These are phyloP conservation scores for Cynocephalus volans DNA, from an alignment of 2,113 vertebrate genomes.

Conservation along the genomic window DNA sequence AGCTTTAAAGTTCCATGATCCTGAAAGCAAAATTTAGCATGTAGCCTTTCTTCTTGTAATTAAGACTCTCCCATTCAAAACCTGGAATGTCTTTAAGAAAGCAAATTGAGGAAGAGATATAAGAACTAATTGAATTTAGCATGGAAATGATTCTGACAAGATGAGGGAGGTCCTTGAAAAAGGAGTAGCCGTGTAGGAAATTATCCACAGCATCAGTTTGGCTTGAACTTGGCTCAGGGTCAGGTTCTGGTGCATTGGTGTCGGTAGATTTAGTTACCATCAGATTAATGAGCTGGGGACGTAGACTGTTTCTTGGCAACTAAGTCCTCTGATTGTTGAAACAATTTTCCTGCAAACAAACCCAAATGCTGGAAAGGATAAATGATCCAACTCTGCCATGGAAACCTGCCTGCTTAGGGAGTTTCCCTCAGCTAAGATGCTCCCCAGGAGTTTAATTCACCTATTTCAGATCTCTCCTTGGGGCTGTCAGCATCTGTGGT, in stretches of 20 bases:
- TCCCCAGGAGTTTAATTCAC: neutral
- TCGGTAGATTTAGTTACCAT: slow-evolving; percentile 14
- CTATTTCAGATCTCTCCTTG: neutral
- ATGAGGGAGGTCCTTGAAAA: neutral
- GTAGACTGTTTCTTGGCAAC: slow-evolving; percentile 30
- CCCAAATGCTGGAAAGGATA: neutral
- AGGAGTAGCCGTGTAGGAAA: neutral
- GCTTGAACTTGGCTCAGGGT: neutral
- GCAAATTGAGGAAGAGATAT: neutral
- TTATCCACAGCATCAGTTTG: neutral
- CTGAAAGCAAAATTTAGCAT: slow-evolving; percentile 13
- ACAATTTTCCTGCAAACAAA: slow-evolving; percentile 27
- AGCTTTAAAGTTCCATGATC: neutral
- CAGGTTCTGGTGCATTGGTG: neutral
- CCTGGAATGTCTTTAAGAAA: neutral
- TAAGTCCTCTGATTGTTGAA: slow-evolving; percentile 56
- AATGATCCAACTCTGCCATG: neutral
- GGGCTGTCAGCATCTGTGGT: neutral
- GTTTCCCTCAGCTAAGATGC: neutral
- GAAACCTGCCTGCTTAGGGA: slow-evolving; percentile 24
- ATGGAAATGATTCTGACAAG: neutral
- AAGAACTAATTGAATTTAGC: neutral
- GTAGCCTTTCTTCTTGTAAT: neutral
- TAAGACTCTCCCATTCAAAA: neutral
- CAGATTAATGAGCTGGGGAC: neutral